phyloP scores from a whole-genome alignment of 2,888 invertebrate genomes.

The Megaustenia siamemsis region DNA sequence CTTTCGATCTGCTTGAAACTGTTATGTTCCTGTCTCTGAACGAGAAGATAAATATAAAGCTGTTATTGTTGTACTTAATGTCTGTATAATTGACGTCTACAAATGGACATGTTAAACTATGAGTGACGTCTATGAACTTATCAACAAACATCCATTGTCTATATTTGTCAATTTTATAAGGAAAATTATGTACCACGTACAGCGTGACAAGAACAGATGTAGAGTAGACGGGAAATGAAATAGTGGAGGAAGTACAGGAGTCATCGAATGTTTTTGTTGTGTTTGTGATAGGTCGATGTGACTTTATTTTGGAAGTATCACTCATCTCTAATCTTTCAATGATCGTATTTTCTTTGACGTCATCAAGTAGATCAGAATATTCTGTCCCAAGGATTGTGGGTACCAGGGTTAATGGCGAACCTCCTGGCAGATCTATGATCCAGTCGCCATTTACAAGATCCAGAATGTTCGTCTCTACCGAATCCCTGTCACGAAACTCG shows the following conservation, averaged over 20 bases:
- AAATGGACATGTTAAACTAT: slow-evolving; percentile 36
- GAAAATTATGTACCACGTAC: not conserved
- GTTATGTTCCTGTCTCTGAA: not conserved
- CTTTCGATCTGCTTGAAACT: not conserved
- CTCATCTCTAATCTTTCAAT: not conserved
- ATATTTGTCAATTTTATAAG: too few species aligned
- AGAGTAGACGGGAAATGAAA: not conserved
- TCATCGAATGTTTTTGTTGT: too few species aligned
- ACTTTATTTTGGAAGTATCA: not conserved
- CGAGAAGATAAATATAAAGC: not conserved
- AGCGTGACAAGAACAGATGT: not conserved
- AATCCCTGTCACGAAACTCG: not conserved
- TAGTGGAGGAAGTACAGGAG: too few species aligned
- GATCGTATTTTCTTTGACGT: not conserved
- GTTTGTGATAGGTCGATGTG: not conserved
- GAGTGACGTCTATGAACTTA: slow-evolving; percentile 36
- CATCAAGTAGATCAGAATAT: not conserved
- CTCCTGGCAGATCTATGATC: not conserved
- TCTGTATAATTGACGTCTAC: slow-evolving; percentile 19
- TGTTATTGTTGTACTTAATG: not conserved
- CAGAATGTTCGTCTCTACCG: not conserved
- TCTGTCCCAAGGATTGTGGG: not conserved
- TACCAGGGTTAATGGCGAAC: not conserved
- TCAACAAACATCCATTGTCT: not conserved
- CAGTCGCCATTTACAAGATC: not conserved